These are phyloP conservation scores for Cyphomyrmex costatus DNA, from an alignment of 1,140 invertebrate genomes.

Conservation along the genomic window DNA sequence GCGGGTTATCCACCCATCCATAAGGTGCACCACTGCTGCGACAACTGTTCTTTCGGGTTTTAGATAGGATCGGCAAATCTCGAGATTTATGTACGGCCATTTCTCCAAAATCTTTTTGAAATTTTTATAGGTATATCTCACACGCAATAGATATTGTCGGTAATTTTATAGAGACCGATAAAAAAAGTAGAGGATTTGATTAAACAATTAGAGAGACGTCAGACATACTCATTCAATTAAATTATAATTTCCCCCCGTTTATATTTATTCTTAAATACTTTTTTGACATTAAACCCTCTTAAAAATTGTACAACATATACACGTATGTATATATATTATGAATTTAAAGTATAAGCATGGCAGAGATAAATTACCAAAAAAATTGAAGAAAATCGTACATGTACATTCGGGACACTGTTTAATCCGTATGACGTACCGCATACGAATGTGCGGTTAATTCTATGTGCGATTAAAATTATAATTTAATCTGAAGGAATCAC, in stretches of 20 bases:
- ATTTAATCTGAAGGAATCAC: conserved; percentile 74
- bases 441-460: conserved; percentile 24
- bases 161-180: background rate
- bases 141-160: background rate
- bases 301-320: background rate
- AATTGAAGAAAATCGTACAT: background rate
- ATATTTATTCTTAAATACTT: background rate
- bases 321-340: too few relatives aligned
- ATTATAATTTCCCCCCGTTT: background rate
- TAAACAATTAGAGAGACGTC: background rate
- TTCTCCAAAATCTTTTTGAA: background rate
- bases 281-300: background rate
- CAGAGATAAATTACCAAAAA: background rate
- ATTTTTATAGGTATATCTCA: conserved; percentile 16
- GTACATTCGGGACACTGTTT: background rate
- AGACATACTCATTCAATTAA: background rate
- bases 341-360: background rate
- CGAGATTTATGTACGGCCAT: conserved; percentile 34
- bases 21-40: background rate
- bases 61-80: conserved; percentile 22
- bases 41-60: conserved; percentile 34
- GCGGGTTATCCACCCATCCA: conserved; percentile 36
- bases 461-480: conserved; percentile 74
- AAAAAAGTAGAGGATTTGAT: background rate
- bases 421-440: background rate